phyloP scores from a whole-genome alignment of 1,140 invertebrate species.

The Eupeodes corollae region DNA sequence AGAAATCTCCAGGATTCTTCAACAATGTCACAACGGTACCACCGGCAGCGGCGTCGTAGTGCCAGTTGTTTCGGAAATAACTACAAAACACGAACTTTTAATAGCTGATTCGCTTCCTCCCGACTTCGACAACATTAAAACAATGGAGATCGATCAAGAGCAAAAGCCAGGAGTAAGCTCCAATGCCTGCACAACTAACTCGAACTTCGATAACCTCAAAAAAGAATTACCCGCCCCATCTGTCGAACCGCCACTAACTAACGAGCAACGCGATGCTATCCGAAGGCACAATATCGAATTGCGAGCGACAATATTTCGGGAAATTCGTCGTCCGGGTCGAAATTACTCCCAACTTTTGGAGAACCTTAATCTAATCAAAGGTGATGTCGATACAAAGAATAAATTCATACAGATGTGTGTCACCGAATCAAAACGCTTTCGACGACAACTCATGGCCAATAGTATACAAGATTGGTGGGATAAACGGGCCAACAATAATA shows the following conservation, averaged over 20 bases:
- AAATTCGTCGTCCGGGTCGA: conserved; percentile 40
- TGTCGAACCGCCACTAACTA: conserved; percentile 12
- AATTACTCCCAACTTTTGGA: conserved; percentile 61
- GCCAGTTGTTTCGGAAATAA: no score
- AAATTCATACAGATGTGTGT: conserved; percentile 63
- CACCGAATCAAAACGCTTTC: conserved; percentile 68
- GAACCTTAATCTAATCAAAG: conserved; percentile 58
- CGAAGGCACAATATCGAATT: conserved; percentile 39
- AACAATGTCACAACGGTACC: conserved; percentile 24
- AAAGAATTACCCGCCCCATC: conserved; percentile 5
- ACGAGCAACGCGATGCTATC: conserved; percentile 37
- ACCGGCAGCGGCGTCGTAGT: neutral
- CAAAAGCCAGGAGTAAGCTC: conserved; percentile 4
- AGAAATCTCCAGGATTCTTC: conserved; percentile 34
- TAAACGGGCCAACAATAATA: conserved; percentile 1
- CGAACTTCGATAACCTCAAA: conserved; percentile 24
- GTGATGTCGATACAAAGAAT: conserved; percentile 53
- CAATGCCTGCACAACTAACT: conserved; percentile 7
- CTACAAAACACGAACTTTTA: no score
- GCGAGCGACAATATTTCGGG: conserved; percentile 43
- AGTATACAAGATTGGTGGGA: conserved; percentile 38
- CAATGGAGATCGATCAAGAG: neutral
- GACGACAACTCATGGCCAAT: conserved; percentile 58
- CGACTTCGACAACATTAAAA: neutral
- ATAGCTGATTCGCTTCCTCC: no score